Percentiles rank a stretch among this genome's conserved stretches.
phyloP scores from a whole-genome alignment of 2,888 invertebrate species.

The Coecobrya sp. region DNA sequence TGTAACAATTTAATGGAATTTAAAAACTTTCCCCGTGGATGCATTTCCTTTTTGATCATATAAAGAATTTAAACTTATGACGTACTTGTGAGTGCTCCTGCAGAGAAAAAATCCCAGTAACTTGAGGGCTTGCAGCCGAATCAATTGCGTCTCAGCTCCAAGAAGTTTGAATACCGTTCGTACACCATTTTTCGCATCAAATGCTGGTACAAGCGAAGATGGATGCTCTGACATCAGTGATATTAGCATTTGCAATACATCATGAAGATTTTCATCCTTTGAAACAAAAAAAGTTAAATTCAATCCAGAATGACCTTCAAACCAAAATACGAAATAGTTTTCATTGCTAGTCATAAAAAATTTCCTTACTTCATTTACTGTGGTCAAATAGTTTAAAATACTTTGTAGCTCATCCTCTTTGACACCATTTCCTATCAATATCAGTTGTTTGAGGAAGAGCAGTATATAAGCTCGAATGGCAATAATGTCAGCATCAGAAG shows the following conservation, averaged over 20 bases:
- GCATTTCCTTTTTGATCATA: too few species aligned
- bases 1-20: slow-evolving; percentile 88
- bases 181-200: slow-evolving; percentile 98
- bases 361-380: slow-evolving; percentile 95
- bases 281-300: slow-evolving; percentile 85
- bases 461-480: slow-evolving; percentile 98
- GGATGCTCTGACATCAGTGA: slow-evolving; percentile 99
- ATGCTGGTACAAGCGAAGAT: slow-evolving; percentile 99
- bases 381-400: slow-evolving; percentile 98
- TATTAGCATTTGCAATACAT: slow-evolving; percentile 98
- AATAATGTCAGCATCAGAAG: slow-evolving; percentile 97
- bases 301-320: too few species aligned
- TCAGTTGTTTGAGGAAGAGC: slow-evolving; percentile 97
- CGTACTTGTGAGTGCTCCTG: slow-evolving; percentile 98
- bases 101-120: slow-evolving; percentile 99
- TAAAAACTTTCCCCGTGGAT: too few species aligned
- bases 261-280: slow-evolving; percentile 98
- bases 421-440: slow-evolving; percentile 98
- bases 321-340: too few species aligned
- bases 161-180: slow-evolving; percentile 98
- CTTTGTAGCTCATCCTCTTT: slow-evolving; percentile 99
- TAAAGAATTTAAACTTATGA: slow-evolving; percentile 81
- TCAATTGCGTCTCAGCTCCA: slow-evolving; percentile 98
- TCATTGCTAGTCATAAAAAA: neutral
- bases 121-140: slow-evolving; percentile 98